Evolutionary conservation across 2,888 invertebrate genomes (phyloP).

Genomic region (Macrosoma leucophasiata): DNA sequence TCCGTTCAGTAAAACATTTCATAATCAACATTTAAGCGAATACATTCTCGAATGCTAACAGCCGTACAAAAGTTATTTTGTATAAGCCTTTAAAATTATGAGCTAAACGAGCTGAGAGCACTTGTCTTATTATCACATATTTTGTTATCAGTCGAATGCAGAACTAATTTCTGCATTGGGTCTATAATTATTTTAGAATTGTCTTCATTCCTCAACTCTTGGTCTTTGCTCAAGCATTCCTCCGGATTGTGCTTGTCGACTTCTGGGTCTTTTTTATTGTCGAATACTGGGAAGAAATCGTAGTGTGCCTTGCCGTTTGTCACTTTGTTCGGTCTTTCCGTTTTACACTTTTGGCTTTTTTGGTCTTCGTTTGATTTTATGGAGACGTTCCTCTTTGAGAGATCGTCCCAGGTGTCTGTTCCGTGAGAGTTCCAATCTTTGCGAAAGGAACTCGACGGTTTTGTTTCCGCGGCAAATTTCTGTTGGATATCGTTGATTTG

Average conservation of each 20-base stretch:
- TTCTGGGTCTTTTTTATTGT: constrained; percentile 49
- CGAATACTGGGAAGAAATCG: constrained; percentile 66
- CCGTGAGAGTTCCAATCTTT: constrained; percentile 58
- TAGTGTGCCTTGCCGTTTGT: constrained; percentile 62
- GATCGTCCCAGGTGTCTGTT: constrained; percentile 61
- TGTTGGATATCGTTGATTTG: constrained; percentile 70
- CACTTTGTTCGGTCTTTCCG: constrained; percentile 44
- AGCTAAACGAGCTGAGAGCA: constrained; percentile 69
- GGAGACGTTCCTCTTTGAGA: constrained; percentile 57
- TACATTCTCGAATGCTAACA: constrained; percentile 37
- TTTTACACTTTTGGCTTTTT: constrained; percentile 44
- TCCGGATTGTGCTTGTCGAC: constrained; percentile 22
- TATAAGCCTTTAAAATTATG: constrained; percentile 59
- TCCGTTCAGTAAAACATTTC: constrained; percentile 20
- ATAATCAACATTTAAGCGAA: constrained; percentile 40
- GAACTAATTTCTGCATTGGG: constrained; percentile 70
- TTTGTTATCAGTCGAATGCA: constrained; percentile 73
- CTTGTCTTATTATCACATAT: constrained; percentile 72
- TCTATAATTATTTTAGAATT: constrained; percentile 68
- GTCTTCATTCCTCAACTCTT: constrained; percentile 38
- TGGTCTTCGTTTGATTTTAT: constrained; percentile 45
- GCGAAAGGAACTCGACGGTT: constrained; percentile 62
- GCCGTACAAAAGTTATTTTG: constrained; percentile 51
- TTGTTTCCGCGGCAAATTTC: constrained; percentile 47
- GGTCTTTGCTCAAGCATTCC: constrained; percentile 23